Evolutionary conservation across 2,113 vertebrate genomes (phyloP), one percentile per base, ranked within the genome.

Genomic region (Accipiter virgatus): DNA sequence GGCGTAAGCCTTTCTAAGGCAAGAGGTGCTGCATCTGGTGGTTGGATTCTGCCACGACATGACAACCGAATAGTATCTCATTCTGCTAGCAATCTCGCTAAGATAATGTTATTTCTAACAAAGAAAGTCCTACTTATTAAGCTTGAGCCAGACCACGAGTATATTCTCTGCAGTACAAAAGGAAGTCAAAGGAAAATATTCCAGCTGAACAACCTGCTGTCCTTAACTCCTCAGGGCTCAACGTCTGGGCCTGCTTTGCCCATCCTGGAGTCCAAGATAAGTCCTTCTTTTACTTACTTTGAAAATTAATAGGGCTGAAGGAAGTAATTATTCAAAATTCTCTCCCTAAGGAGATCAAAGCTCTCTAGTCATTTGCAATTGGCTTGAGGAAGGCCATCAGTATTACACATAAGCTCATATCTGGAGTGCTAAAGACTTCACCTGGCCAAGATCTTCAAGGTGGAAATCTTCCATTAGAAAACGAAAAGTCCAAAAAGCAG

Each of bases 251-350:
- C 26, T 81, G 36, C 29, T 70, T 84, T 68, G 29, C 34, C 43
- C 55, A 38, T 78, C 23, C 68, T 81, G 68, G 18, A 93, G 42
- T 66, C 31, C n/a, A 58, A 83, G 85, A 70, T 74, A 94, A 96
- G 38, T 81, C 47, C 86, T 89, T 70, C 34, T 94, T 94, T 92
- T 66, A 47, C 36, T 66, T 52, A 29, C 59, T 92, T 81, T 4
- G 6, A 71, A 58, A 88, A 88, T 93, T 93, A 93, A 67, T 83
- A 81, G 23, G n/a, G 31, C 29, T 71, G 38, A 89, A 86, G 42
- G 70, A 84, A 88, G 77, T 55, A 88, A 88, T 81, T 94, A 73
- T 32, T 86, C 45, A 94, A 90, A 95, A 83, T 81, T 78, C 32
- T 70, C 20, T 61, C 82, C 92, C 61, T 89, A 40, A 62, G 79